Conservation (phyloP, 2,113 vertebrate species). For the Embiotoca jacksoni region DNA sequence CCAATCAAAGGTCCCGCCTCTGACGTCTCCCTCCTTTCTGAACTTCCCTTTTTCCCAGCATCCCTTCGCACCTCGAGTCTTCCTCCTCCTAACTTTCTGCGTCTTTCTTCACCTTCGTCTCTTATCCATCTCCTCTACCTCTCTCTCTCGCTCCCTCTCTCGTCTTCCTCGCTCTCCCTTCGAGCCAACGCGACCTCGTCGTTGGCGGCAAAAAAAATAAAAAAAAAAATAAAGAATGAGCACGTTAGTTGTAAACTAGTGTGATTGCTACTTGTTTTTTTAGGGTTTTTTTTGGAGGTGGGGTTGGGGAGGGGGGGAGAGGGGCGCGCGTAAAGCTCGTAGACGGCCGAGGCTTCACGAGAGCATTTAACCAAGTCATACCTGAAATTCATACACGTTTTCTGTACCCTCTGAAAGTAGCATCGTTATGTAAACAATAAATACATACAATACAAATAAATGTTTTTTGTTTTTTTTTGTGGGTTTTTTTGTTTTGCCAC, state of each 20-base stretch:
- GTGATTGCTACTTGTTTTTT: slow-evolving; percentile 59
- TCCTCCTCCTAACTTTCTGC: slow-evolving; percentile 63
- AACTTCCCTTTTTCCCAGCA: slow-evolving; percentile 56
- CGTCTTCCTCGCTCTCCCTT: not conserved
- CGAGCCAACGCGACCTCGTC: slow-evolving; percentile 13
- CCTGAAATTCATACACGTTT: slow-evolving; percentile 72
- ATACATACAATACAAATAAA: slow-evolving; percentile 65
- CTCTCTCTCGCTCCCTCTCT: not conserved
- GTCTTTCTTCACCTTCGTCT: slow-evolving; percentile 45
- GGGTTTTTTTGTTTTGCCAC: slow-evolving; percentile 24
- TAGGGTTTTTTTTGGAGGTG: too few species aligned
- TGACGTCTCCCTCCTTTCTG: slow-evolving; percentile 50
- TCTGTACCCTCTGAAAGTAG: slow-evolving; percentile 84
- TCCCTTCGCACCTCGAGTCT: slow-evolving; percentile 35
- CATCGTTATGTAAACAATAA: slow-evolving; percentile 86
- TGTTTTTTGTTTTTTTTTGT: not conserved
- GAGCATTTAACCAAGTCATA: slow-evolving; percentile 65
- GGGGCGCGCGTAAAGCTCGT: slow-evolving; percentile 55
- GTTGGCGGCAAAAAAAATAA: too few species aligned
- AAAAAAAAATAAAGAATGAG: slow-evolving; percentile 69
- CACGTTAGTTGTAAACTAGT: slow-evolving; percentile 78
- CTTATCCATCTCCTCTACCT: slow-evolving; percentile 1
- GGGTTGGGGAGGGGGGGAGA: too few species aligned
- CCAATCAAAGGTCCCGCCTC: slow-evolving; percentile 77
- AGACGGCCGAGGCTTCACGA: slow-evolving; percentile 48